Conservation (phyloP, 2,797 vertebrate genomes). For the Etheostoma nigrum region DNA sequence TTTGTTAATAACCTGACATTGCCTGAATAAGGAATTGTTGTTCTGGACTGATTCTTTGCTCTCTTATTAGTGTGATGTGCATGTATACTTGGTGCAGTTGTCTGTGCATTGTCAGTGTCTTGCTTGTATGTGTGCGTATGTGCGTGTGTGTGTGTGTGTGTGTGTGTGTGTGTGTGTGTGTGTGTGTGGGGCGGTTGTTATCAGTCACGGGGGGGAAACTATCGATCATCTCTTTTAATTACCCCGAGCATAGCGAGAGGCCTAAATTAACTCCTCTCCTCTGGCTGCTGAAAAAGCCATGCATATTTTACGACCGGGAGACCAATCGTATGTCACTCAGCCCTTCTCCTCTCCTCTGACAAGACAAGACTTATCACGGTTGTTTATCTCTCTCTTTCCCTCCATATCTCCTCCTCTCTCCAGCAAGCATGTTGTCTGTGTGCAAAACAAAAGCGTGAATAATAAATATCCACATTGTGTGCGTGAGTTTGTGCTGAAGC, state of each 20-base stretch:
- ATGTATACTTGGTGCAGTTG: slow-evolving; percentile 14
- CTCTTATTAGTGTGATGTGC: slow-evolving; percentile 26
- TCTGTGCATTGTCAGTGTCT: slow-evolving; percentile 48
- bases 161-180: slow-evolving; percentile 42
- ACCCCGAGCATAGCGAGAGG: slow-evolving; percentile 86
- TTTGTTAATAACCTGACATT: not conserved
- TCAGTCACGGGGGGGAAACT: slow-evolving; percentile 84
- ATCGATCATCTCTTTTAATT: slow-evolving; percentile 92
- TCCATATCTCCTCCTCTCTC: slow-evolving; percentile 27
- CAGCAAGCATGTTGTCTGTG: slow-evolving; percentile 74
- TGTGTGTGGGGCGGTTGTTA: slow-evolving; percentile 78
- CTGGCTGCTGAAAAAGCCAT: slow-evolving; percentile 86
- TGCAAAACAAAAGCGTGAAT: slow-evolving; percentile 83
- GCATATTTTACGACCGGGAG: slow-evolving; percentile 87
- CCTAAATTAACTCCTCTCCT: slow-evolving; percentile 89
- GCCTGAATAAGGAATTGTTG: not conserved
- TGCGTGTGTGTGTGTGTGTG: slow-evolving; percentile 3
- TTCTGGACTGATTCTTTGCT: not conserved
- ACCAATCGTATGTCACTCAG: slow-evolving; percentile 86
- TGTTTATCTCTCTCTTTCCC: slow-evolving; percentile 79
- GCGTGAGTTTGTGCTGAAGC: slow-evolving; percentile 60
- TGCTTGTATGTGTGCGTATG: slow-evolving; percentile 36
- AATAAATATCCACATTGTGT: slow-evolving; percentile 73
- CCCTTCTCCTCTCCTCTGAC: slow-evolving; percentile 79
- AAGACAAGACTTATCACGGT: slow-evolving; percentile 85